These are phyloP conservation scores for Holothuria scabra DNA, from an alignment of 53 echinoderm and acorn worm genomes.

Conservation along the genomic window DNA sequence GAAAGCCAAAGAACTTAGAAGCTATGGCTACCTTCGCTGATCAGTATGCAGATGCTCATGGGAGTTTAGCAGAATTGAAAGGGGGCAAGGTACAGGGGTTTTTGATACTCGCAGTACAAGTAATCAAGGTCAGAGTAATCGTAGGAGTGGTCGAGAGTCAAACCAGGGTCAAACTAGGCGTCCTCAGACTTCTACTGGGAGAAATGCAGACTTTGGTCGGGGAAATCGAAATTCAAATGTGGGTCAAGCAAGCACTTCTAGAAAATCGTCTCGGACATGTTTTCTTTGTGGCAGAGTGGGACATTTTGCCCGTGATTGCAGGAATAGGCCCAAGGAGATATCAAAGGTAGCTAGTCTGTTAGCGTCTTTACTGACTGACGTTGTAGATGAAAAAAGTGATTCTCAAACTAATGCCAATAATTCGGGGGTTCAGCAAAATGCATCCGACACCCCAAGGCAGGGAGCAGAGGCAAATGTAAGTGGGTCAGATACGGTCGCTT, in stretches of 20 bases:
- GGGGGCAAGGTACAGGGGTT: too few species aligned
- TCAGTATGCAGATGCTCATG: constrained; percentile 9
- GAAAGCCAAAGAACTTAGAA: background rate
- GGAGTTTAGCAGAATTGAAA: background rate
- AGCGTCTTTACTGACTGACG: background rate
- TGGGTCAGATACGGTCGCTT: too few species aligned
- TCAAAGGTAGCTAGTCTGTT: background rate
- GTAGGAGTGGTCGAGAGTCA: background rate
- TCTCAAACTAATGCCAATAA: too few species aligned
- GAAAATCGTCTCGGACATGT: background rate
- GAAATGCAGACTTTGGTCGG: background rate
- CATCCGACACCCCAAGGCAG: too few species aligned
- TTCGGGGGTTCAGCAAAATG: too few species aligned
- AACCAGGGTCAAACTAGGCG: background rate
- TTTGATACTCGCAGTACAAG: too few species aligned
- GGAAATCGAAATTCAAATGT: background rate
- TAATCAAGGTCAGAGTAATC: background rate
- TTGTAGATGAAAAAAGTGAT: background rate
- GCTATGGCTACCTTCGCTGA: background rate
- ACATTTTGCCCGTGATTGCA: too few species aligned
- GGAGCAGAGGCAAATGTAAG: too few species aligned
- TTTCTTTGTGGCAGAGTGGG: background rate
- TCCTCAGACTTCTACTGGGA: background rate
- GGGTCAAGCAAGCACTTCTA: background rate
- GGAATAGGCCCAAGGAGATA: constrained; percentile 8